Conservation (phyloP, 1,140 invertebrate species). For the Pseudomyrmex sp. region DNA sequence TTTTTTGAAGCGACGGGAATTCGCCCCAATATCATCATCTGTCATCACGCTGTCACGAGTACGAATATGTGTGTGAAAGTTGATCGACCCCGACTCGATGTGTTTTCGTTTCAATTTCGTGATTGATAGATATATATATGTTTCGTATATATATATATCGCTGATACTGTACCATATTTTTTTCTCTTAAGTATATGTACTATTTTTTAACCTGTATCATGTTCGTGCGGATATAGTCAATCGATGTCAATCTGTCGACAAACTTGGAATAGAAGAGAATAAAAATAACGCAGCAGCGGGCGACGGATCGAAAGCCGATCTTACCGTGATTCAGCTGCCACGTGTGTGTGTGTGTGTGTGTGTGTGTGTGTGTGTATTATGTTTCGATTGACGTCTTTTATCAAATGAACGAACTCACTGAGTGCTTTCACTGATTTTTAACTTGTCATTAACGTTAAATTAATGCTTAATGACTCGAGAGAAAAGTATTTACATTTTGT, state of each 20-base stretch:
- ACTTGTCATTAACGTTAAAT: constrained; percentile 14
- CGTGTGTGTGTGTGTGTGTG: no score
- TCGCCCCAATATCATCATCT: constrained; percentile 5
- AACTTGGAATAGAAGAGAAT: constrained; percentile 20
- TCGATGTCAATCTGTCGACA: background rate
- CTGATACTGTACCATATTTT: background rate
- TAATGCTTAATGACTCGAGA: constrained; percentile 35
- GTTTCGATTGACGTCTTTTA: constrained; percentile 15
- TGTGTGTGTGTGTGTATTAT: background rate
- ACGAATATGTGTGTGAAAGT: constrained; percentile 17
- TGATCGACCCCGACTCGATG: constrained; percentile 18
- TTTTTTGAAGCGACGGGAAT: constrained; percentile 18
- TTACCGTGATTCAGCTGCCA: no score
- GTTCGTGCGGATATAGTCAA: background rate
- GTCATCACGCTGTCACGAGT: constrained; percentile 35
- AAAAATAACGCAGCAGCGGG: constrained; percentile 19
- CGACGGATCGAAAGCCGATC: constrained; percentile 3
- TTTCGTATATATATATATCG: background rate
- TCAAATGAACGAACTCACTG: constrained; percentile 49
- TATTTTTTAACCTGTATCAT: background rate
- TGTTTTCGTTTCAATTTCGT: constrained; percentile 1
- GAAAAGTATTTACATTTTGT: constrained; percentile 51
- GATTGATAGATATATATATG: background rate
- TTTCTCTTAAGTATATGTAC: constrained; percentile 28
- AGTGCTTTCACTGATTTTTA: constrained; percentile 5